These are phyloP conservation scores for Drosophila pegasa DNA, from an alignment of 2,888 invertebrate genomes.

Conservation along the genomic window DNA sequence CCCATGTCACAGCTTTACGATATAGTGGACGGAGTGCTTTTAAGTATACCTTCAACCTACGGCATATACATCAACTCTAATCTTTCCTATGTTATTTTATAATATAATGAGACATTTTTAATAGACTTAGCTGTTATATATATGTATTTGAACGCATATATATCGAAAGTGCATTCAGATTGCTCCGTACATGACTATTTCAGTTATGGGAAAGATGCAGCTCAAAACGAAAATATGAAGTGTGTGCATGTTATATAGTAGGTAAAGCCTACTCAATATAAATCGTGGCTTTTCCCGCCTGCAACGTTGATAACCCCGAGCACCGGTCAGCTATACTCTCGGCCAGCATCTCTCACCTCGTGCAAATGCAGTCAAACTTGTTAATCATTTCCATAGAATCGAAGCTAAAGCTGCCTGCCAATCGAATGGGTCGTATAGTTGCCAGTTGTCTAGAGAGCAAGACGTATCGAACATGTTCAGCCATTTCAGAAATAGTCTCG, in stretches of 20 bases:
- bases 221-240: not conserved
- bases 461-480: constrained; percentile 31
- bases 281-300: constrained; percentile 36
- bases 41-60: too few species aligned
- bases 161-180: not conserved
- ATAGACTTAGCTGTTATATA: not conserved
- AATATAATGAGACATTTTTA: not conserved
- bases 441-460: constrained; percentile 25
- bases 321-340: constrained; percentile 4
- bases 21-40: not conserved
- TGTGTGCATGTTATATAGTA: constrained; percentile 14
- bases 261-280: constrained; percentile 12
- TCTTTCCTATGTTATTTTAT: not conserved
- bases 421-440: constrained; percentile 16
- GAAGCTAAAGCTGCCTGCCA: not conserved
- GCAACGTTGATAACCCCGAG: constrained; percentile 46
- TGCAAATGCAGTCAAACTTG: constrained; percentile 43
- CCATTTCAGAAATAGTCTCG: constrained; percentile 6
- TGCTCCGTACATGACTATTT: not conserved
- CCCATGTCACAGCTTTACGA: not conserved
- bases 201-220: not conserved
- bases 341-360: constrained; percentile 24
- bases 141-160: not conserved
- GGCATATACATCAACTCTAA: too few species aligned
- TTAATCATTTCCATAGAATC: constrained; percentile 16